phyloP scores from a whole-genome alignment of 2,113 vertebrate species.

The Talpa occidentalis region DNA sequence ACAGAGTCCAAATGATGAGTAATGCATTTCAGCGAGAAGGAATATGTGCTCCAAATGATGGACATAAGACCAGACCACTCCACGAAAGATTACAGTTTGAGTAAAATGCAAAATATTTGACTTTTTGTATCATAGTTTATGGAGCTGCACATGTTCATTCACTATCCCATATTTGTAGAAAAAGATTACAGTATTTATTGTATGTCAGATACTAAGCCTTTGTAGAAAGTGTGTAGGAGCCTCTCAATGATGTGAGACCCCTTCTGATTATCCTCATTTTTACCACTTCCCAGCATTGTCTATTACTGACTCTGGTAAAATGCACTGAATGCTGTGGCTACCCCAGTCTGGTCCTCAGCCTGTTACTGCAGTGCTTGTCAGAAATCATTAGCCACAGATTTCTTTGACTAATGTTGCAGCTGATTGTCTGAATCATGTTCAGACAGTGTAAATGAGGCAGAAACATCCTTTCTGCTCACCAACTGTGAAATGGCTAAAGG shows the following conservation, averaged over 20 bases:
- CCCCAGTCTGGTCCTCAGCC: constrained; percentile 86
- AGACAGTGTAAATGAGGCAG: constrained; percentile 90
- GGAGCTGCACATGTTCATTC: background rate
- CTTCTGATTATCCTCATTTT: constrained; percentile 70
- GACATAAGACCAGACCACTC: background rate
- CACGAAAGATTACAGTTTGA: background rate
- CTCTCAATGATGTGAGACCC: background rate
- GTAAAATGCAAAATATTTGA: background rate
- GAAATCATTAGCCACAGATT: constrained; percentile 90
- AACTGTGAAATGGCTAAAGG: constrained; percentile 87
- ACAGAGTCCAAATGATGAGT: background rate
- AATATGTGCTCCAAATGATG: background rate
- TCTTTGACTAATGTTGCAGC: constrained; percentile 94
- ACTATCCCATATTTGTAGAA: background rate
- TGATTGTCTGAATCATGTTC: constrained; percentile 92
- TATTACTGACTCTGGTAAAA: constrained; percentile 79
- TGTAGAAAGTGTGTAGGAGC: constrained; percentile 56
- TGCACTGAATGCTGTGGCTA: constrained; percentile 80
- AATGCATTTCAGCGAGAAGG: background rate
- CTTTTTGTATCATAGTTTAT: background rate
- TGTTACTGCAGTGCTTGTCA: constrained; percentile 91
- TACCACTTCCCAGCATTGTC: constrained; percentile 76
- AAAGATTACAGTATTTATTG: background rate
- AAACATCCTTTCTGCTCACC: constrained; percentile 91
- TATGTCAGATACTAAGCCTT: background rate